These are phyloP conservation scores for Alouatta palliata DNA, from an alignment of 2,113 vertebrate genomes.

Conservation along the genomic window DNA sequence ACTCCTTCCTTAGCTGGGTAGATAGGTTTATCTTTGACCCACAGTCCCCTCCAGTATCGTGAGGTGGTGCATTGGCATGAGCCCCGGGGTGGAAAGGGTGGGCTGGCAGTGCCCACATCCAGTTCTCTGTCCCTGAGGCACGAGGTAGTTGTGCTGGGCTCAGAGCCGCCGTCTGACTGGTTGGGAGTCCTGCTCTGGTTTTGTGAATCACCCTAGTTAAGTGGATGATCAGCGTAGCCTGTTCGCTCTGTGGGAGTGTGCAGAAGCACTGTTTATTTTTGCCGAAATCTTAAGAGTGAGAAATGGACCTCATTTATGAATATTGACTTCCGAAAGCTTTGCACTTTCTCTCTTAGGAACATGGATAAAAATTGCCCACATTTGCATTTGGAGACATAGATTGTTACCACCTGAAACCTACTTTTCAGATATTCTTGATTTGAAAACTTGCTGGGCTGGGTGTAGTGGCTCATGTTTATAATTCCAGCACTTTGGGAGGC, in stretches of 20 bases:
- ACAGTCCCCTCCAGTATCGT: accelerated
- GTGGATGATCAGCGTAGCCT: accelerated
- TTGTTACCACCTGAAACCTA: not conserved
- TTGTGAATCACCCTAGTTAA: too few species aligned
- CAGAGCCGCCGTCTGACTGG: not conserved
- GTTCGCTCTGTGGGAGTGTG: not conserved
- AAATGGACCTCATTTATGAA: not conserved
- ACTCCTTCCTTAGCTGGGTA: not conserved
- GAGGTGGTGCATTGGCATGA: not conserved
- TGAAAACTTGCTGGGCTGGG: not conserved
- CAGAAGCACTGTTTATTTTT: not conserved
- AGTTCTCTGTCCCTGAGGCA: accelerated
- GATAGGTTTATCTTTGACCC: not conserved
- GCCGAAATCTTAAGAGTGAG: not conserved
- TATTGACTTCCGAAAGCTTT: not conserved
- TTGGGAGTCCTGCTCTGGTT: not conserved
- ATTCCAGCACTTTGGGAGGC: not conserved
- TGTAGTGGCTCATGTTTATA: not conserved
- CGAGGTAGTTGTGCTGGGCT: accelerated
- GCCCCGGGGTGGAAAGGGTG: accelerated
- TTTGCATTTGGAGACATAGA: not conserved
- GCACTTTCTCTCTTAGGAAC: not conserved
- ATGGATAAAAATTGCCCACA: accelerated
- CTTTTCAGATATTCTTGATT: not conserved
- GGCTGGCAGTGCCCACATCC: accelerated